phyloP scores from a whole-genome alignment of 2,797 vertebrate genomes.

The Potorous gilbertii region DNA sequence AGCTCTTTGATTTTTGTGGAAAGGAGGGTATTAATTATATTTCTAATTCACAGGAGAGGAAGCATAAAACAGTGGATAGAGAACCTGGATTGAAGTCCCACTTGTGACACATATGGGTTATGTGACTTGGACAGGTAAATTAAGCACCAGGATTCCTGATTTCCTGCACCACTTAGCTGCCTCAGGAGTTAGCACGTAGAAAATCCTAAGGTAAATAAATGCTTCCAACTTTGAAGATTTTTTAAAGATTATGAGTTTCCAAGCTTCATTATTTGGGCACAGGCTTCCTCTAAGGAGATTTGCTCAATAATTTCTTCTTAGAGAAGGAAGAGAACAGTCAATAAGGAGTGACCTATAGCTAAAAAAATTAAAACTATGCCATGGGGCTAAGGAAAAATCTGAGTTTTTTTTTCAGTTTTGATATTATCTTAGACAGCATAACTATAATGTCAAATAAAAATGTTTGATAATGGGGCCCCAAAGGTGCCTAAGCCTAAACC shows the following conservation, averaged over 20 bases:
- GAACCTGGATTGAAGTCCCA: neutral
- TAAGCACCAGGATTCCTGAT: neutral
- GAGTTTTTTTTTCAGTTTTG: neutral
- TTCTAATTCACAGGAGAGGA: neutral
- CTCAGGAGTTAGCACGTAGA: neutral
- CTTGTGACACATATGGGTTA: neutral
- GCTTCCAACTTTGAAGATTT: neutral
- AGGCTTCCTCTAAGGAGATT: neutral
- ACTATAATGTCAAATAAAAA: neutral
- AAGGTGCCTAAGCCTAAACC: neutral
- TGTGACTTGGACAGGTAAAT: neutral
- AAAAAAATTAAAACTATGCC: neutral
- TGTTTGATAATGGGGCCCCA: neutral
- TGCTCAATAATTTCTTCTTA: neutral
- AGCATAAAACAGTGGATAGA: neutral
- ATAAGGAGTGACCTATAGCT: neutral
- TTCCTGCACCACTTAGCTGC: neutral
- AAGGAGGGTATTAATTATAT: neutral
- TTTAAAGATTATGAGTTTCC: neutral
- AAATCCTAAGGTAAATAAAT: neutral
- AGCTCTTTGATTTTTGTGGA: neutral
- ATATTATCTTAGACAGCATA: neutral
- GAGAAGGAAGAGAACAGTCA: neutral
- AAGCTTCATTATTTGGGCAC: neutral
- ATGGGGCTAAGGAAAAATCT: neutral